Evolutionary conservation across 2,113 vertebrate genomes (phyloP), one percentile per base, ranked within the genome.

Genomic region (Bos javanicus): DNA sequence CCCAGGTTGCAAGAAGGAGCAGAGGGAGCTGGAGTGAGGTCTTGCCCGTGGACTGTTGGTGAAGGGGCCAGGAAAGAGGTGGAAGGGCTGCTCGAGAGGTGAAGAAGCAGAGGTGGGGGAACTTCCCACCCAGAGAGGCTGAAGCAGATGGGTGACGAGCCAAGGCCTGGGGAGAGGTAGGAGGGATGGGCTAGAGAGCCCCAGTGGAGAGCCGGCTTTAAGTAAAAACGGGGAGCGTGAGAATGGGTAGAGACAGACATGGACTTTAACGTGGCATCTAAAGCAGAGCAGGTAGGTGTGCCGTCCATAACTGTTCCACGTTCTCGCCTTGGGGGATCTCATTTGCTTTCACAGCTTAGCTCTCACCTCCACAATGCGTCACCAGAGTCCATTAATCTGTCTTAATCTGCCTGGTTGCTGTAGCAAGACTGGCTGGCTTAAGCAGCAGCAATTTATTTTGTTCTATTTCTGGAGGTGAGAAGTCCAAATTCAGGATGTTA

Each of bases 271-370:
- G 3, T 13, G 62, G 74, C 26, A 25, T 56, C 80, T 36, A 14
- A 30, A 13, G 8, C 43, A 23, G 90, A 59, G 50, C 59, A 19
- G 56, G 23, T 4, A 43, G 74, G 46, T 36, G n/a, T 43, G 2
- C 30, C 25, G 2, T 30, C 21, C 1, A 0, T 11, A 36, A 76
- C 12, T 5, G 48, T 23, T 10, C 46, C 54, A 48, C 25, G 3
- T 48, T 56, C 86, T 62, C 17, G 36, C 52, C 46, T n/a, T 57
- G 9, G n/a, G 52, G 43, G 4, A 43, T 56, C 25, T 54, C 7
- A 6, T n/a, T 60, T 84, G 80, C n/a, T 25, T 85, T 67, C 62
- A 10, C 19, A 25, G 30, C 52, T 74, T 30, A 50, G 5, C 21
- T 14, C 14, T 50, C 36, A 12, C 25, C 12, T 39, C 13, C 52